Base-by-base conservation (phyloP, 2,888 invertebrate genomes). In the Cactoblastis cactorum region DNA sequence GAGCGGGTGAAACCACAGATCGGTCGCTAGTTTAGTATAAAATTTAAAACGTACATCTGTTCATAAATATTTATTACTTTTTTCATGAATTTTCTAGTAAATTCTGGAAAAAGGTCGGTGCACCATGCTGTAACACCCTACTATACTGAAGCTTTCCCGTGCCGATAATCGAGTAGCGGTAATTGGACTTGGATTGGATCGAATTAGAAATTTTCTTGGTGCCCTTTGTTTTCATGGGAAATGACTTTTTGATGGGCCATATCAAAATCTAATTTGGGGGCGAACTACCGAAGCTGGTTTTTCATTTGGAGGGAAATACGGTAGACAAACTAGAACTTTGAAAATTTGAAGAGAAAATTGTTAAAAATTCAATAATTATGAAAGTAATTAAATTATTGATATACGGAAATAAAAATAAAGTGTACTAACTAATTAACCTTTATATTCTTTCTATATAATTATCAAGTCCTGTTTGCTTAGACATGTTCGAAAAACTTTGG, bases 161-260 rank as follows among this genome's bases (percentile, higher is more conserved):
- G 74, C 64, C 70, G 67, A 67, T 69, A 71, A 74, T 65, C 63
- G 67, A 70, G 79, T 75, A 72, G 70, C 67, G 69, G 82, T 87
- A 87, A 87, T 87, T 85, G 80, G 83, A 82, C 80, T 86, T 82
- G 82, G 84, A 88, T 88, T 85, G 81, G 80, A 80, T 78, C 75
- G 72, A 80, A 83, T 87, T 83, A 83, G 75, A 78, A 78, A 78
- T 77, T 83, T 85, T 80, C 80, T 74, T 74, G 63, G 67, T 70
- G 68, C 69, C 74, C 71, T 80, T 84, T 83, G 81, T 85, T 85
- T 84, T 79, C 69, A 67, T 61, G 63, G 73, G 65, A 83, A 85
- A 88, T 78, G 71, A 80, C 79, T 77, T 83, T 86, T 85, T 87
- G 85, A 88, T 86, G 74, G 74, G 63, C 71, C 74, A 65, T 74